Evolutionary conservation across 1,140 invertebrate genomes (phyloP).

Genomic region (Adoxophyes honmai): DNA sequence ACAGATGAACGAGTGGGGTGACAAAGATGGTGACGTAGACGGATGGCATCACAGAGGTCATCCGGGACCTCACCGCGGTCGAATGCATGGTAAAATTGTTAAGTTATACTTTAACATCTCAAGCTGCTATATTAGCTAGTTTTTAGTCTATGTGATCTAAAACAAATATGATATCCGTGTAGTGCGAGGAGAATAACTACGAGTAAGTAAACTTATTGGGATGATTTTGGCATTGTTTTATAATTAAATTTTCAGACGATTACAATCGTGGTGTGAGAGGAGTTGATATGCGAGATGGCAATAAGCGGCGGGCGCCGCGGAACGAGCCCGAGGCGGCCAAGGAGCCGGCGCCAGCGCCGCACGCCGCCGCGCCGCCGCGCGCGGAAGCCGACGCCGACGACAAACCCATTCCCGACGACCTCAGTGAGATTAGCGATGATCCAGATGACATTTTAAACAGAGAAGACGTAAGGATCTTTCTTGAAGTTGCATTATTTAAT

Average conservation of each 20-base stretch:
- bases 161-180: no score
- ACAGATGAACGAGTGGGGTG: conserved; percentile 71
- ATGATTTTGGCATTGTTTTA: no score
- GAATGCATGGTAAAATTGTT: conserved; percentile 49
- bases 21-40: conserved; percentile 64
- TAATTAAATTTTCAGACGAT: conserved; percentile 41
- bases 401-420: conserved; percentile 82
- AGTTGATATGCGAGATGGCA: conserved; percentile 49
- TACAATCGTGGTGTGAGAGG: conserved; percentile 62
- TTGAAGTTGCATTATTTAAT: background rate
- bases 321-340: conserved; percentile 48
- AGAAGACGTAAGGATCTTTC: conserved; percentile 79
- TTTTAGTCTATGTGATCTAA: no score
- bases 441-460: conserved; percentile 90
- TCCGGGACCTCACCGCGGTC: conserved; percentile 51
- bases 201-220: no score
- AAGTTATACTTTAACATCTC: no score
- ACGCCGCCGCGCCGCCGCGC: conserved; percentile 52
- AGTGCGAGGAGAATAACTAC: no score
- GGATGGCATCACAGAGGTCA: conserved; percentile 67
- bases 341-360: conserved; percentile 34
- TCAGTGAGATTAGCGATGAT: conserved; percentile 92
- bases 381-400: conserved; percentile 76
- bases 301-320: conserved; percentile 44
- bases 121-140: no score